phyloP scores from a whole-genome alignment of 1,140 invertebrate species.

The Spodoptera frugiperda region DNA sequence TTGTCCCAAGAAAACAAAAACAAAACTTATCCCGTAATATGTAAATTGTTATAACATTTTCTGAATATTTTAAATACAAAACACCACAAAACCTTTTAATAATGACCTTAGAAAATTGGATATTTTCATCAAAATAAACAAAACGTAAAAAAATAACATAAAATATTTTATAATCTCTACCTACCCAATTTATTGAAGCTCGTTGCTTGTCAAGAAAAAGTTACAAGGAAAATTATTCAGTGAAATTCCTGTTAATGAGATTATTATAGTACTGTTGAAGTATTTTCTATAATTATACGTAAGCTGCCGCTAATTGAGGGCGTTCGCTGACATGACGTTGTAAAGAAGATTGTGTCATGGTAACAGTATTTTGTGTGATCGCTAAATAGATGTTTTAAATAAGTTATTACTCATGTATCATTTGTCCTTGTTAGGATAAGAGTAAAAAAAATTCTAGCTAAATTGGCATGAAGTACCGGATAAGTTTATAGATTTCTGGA shows the following conservation, averaged over 20 bases:
- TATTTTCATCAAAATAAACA: no score
- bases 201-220: not conserved
- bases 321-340: not conserved
- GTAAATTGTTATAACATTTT: no score
- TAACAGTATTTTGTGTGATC: not conserved
- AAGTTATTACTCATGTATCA: not conserved
- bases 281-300: constrained; percentile 1
- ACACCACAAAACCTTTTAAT: not conserved
- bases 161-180: not conserved
- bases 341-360: not conserved
- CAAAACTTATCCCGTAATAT: no score
- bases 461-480: no score
- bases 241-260: not conserved
- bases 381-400: not conserved
- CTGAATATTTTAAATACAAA: no score
- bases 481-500: no score
- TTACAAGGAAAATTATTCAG: constrained; percentile 7
- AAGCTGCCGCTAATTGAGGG: constrained; percentile 1
- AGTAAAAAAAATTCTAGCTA: no score
- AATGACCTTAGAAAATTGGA: not conserved
- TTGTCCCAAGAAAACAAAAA: no score
- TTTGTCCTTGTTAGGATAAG: no score
- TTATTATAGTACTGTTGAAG: constrained; percentile 1
- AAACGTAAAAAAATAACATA: not conserved
- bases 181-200: not conserved